A percentile compares a stretch with the other conserved stretches of the same genome.
phyloP scores from a whole-genome alignment of 92 coral and sea anemone species.

The Metridium senile region DNA sequence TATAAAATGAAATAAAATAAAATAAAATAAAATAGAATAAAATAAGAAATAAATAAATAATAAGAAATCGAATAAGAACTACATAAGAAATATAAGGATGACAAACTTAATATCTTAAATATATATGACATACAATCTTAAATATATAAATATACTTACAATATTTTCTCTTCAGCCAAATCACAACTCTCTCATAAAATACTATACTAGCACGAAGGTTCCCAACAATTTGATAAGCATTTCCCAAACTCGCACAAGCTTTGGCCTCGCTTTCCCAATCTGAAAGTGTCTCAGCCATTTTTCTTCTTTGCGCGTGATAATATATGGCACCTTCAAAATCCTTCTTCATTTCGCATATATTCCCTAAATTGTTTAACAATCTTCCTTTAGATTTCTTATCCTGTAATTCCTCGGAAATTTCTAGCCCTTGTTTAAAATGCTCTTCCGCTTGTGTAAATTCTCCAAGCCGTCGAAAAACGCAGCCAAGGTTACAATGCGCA shows the following conservation, averaged over 20 bases:
- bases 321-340: constrained; percentile 82
- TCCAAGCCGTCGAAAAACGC: constrained; percentile 74
- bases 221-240: constrained; percentile 67
- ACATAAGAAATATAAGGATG: too few species aligned
- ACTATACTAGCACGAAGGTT: constrained; percentile 71
- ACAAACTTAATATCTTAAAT: too few species aligned
- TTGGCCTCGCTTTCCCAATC: constrained; percentile 87
- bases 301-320: constrained; percentile 71
- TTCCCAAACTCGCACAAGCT: constrained; percentile 82
- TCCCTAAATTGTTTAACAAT: constrained; percentile 82
- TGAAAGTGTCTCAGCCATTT: constrained; percentile 60
- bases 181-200: constrained; percentile 76
- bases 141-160: constrained; percentile 42
- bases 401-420: constrained; percentile 61
- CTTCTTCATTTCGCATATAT: constrained; percentile 84
- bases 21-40: too few species aligned
- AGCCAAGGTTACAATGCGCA: constrained; percentile 84
- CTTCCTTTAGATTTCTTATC: constrained; percentile 71
- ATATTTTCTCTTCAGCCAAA: constrained; percentile 70
- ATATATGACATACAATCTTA: too few species aligned
- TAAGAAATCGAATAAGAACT: too few species aligned
- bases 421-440: constrained; percentile 71
- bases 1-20: too few species aligned
- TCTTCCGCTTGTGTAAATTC: constrained; percentile 71
- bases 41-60: too few species aligned